Evolutionary conservation across 2,797 vertebrate species (phyloP), one percentile per base, ranked within the genome.

Genomic region (Enteromius mattozi): DNA sequence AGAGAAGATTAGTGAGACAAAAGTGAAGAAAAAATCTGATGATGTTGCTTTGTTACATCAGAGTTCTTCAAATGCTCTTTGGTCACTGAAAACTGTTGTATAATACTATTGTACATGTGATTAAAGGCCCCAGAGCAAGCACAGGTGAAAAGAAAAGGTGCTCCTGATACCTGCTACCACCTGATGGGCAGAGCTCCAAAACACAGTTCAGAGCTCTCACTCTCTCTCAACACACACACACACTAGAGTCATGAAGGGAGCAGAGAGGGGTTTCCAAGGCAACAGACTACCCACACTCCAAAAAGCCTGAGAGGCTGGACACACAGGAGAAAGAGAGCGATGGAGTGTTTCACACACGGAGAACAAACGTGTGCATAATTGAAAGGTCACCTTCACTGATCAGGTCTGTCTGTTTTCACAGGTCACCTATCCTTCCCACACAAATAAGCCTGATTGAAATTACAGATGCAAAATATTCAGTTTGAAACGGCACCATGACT

Each of bases 201-300:
- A 59, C 24, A 35, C 69, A 8, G 49, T 35, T 82, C 24, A 65
- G 77, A 76, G 61, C 59, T 54, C 19, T 68, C 63, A 56, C 72
- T 66, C n/a, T 49, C 59, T 40, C 56, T n/a, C 6, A n/a, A 56
- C 27, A 83, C 63, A 80, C 35, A 49, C 65, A 45, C 61, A 54
- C 80, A 77, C 72, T 45, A 24, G 27, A 84, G 37, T 61, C 61
- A 86, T 63, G 69, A 54, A 35, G 90, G 24, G 83, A 92, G 74
- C 5, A 74, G 47, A 87, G 89, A 59, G 70, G 84, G 90, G 90
- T 94, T 94, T 91, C 91, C 93, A 61, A 92, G 85, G 88, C 90
- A 85, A 95, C 94, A 0, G 91, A 92, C 82, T 90, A 90, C 77
- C 84, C 84, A 85, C 93, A 94, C 49, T 91, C 90, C 0, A 90